Evolutionary conservation across 2,888 invertebrate genomes (phyloP).

Genomic region (Cephonodes hylas): DNA sequence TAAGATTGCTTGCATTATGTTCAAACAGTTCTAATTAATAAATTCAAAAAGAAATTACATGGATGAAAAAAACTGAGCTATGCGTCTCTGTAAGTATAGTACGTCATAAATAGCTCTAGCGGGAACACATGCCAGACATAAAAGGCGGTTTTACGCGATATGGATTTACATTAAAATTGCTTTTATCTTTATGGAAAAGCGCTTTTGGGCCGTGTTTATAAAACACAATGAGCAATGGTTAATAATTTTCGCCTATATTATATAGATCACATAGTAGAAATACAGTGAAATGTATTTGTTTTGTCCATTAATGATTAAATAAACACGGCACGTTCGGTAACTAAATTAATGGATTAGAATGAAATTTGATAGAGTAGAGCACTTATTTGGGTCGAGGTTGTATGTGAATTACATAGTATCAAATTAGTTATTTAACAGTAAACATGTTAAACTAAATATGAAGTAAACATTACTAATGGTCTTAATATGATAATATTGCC

Average conservation of each 20-base stretch:
- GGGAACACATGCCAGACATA: conserved; percentile 5
- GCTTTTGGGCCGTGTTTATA: conserved; percentile 30
- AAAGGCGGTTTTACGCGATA: conserved; percentile 30
- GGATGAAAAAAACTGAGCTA: background rate
- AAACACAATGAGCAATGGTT: conserved; percentile 20
- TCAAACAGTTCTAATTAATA: too few relatives aligned
- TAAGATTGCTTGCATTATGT: too few relatives aligned
- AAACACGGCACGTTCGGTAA: background rate
- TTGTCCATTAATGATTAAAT: background rate
- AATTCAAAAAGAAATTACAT: too few relatives aligned
- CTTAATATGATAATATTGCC: too few relatives aligned
- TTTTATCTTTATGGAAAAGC: conserved; percentile 51
- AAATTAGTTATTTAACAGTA: background rate
- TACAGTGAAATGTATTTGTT: too few relatives aligned
- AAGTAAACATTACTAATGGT: too few relatives aligned
- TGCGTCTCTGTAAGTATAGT: background rate
- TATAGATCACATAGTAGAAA: background rate
- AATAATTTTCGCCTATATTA: background rate
- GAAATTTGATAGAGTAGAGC: background rate
- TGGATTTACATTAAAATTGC: conserved; percentile 52
- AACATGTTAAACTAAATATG: background rate
- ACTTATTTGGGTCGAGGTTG: background rate
- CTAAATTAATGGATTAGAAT: background rate
- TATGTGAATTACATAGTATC: background rate
- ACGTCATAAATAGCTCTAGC: background rate